Percentiles rank a stretch among this genome's conserved stretches.
phyloP scores from a whole-genome alignment of 2,888 invertebrate genomes.

The Cataglyphis livida region DNA sequence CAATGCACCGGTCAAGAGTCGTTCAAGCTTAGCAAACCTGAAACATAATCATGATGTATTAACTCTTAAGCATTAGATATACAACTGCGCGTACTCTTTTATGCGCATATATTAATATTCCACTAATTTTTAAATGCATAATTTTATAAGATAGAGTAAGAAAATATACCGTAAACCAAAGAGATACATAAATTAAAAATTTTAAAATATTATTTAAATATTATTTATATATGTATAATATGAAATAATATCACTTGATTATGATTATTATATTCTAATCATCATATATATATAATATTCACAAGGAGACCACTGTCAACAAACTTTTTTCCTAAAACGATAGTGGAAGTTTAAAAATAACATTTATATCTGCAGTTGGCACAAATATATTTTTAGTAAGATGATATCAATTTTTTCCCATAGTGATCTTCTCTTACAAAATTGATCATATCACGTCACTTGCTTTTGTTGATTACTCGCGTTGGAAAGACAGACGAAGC shows the following conservation, averaged over 20 bases:
- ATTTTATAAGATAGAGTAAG: background rate
- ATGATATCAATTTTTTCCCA: constrained; percentile 7
- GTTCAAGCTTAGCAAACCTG: background rate
- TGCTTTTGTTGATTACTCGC: constrained; percentile 72
- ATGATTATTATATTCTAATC: background rate
- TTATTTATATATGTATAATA: background rate
- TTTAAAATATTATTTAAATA: background rate
- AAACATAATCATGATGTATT: constrained; percentile 25
- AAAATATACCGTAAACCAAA: background rate
- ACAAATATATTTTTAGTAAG: background rate
- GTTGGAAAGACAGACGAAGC: constrained; percentile 39
- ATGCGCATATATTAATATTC: background rate
- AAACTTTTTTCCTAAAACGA: background rate
- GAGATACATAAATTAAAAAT: background rate
- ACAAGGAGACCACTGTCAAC: background rate
- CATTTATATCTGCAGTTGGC: background rate
- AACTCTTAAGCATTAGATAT: constrained; percentile 9
- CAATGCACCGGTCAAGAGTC: constrained; percentile 40
- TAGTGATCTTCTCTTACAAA: constrained; percentile 18
- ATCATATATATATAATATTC: background rate
- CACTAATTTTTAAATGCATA: background rate
- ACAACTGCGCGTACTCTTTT: background rate
- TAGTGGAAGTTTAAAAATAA: background rate
- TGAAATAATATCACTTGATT: background rate
- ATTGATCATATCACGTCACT: constrained; percentile 68